These are phyloP conservation scores for Scaptomyza montana DNA, from an alignment of 1,140 invertebrate genomes.

Conservation along the genomic window DNA sequence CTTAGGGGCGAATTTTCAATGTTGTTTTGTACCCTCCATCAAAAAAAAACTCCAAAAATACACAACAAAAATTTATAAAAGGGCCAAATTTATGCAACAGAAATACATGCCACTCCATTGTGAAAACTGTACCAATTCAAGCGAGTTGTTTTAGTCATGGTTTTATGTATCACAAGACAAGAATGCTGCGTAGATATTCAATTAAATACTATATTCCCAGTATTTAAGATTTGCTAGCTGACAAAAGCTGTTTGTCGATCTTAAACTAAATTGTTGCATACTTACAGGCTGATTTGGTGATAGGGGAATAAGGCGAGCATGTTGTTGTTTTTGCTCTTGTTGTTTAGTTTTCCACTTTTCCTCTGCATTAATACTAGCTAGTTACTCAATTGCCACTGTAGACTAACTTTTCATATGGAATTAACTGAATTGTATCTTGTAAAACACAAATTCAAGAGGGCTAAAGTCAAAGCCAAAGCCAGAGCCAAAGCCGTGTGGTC, in stretches of 20 bases:
- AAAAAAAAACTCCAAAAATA: neutral
- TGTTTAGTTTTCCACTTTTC: slow-evolving; percentile 16
- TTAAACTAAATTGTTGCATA: slow-evolving; percentile 37
- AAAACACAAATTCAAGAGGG: slow-evolving; percentile 79
- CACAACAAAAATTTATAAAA: neutral
- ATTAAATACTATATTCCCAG: neutral
- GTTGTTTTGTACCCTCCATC: neutral
- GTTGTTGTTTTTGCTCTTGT: slow-evolving; percentile 16
- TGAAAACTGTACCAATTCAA: neutral
- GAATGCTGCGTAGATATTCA: too few species aligned
- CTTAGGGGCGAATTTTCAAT: slow-evolving; percentile 48
- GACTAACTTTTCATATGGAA: slow-evolving; percentile 79
- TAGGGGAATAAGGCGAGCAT: slow-evolving; percentile 7
- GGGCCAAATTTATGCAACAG: slow-evolving; percentile 2
- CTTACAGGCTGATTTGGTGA: slow-evolving; percentile 21
- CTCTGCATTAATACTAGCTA: slow-evolving; percentile 53
- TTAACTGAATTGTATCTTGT: slow-evolving; percentile 80
- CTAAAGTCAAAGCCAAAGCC: slow-evolving; percentile 42
- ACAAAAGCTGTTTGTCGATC: slow-evolving; percentile 24
- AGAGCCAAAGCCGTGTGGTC: slow-evolving; percentile 42
- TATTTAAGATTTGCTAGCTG: slow-evolving; percentile 19
- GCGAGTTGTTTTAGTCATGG: too few species aligned
- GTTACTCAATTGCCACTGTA: slow-evolving; percentile 67
- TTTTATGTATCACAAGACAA: too few species aligned
- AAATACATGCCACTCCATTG: neutral